Base-by-base conservation (phyloP, 2,888 invertebrate species). In the Pocota personata region DNA sequence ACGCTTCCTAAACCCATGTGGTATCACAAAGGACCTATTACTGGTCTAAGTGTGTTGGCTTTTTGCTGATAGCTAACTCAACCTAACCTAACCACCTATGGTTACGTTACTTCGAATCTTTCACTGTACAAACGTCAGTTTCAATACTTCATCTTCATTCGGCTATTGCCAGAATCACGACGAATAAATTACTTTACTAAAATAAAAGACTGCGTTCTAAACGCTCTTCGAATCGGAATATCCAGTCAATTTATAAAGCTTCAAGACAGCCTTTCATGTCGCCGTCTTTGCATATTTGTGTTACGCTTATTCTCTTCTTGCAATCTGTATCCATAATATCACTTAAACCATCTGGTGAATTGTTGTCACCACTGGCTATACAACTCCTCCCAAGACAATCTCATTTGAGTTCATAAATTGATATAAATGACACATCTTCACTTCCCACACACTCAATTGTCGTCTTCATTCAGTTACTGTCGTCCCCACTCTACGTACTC, bases 341-440 rank as follows among this genome's bases (percentile, higher is more conserved):
- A 55, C 43, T 77, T 60, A 30, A 30, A 32, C 62, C 83, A 84
- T 84, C 73, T 83, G 83, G 73, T 62, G 48, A 58, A 21, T 40
- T 60, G 30, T 43, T 30, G 48, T 30, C 32, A 46, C 14, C 60
- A 57, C 19, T 57, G 14, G n/a, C n/a, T 32, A 12, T 1, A 7
- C 4, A 57, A 64, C 69, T 79, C 69, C 67, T 57, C 40, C 64
- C 30, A 57, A 57, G 55, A 35, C 79, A 75, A 66, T 64, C 69
- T 57, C 57, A 64, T 67, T 72, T 72, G 27, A 14, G 37, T 73
- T 57, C 40, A 72, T 77, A 84, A 84, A 80, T 84, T 84, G 71
- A 84, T 80, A 84, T 71, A 84, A 84, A 84, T 75, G 84, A 80
- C 84, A 80, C 84, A 78, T 78, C 37, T 82, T 73, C 32, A 67